phyloP scores from a whole-genome alignment of 2,113 vertebrate species.

The Scalopus aquaticus region DNA sequence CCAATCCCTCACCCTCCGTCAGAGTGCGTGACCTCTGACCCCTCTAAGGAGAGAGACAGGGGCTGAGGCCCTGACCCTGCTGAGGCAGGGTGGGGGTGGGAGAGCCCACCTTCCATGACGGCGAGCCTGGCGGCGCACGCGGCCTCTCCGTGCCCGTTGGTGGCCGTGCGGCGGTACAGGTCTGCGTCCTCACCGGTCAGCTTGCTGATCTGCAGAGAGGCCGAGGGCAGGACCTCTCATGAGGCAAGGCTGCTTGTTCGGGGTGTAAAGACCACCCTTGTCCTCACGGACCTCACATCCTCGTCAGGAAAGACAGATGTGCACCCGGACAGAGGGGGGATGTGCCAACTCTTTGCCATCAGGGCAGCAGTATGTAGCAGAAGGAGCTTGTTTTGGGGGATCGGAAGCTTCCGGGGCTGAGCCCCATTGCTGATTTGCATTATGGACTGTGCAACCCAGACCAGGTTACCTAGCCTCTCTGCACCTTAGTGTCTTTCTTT shows the following conservation, averaged over 20 bases:
- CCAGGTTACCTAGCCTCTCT: neutral
- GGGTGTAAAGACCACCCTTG: neutral
- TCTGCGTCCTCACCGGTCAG: constrained; percentile 85
- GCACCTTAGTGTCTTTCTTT: neutral
- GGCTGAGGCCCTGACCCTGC: rapidly evolving
- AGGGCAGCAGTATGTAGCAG: too few relatives aligned
- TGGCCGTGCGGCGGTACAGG: constrained; percentile 88
- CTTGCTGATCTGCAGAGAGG: constrained; percentile 85
- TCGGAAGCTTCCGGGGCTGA: neutral
- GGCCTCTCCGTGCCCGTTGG: constrained; percentile 90
- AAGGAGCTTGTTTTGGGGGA: neutral
- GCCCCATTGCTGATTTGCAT: rapidly evolving
- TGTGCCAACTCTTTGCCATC: too few relatives aligned
- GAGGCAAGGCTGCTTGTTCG: neutral
- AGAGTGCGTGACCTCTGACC: neutral
- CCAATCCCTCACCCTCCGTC: neutral
- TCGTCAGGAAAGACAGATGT: neutral
- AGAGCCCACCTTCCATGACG: constrained; percentile 87
- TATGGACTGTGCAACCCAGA: neutral
- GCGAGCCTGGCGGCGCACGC: constrained; percentile 85
- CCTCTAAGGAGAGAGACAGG: neutral
- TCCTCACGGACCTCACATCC: neutral
- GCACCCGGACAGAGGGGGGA: neutral
- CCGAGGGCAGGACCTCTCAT: neutral
- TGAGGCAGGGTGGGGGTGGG: neutral